A percentile compares a stretch with the other conserved stretches of the same genome.
These are phyloP conservation scores for Pachyuromys duprasi DNA, from an alignment of 2,797 vertebrate species.

Conservation along the genomic window DNA sequence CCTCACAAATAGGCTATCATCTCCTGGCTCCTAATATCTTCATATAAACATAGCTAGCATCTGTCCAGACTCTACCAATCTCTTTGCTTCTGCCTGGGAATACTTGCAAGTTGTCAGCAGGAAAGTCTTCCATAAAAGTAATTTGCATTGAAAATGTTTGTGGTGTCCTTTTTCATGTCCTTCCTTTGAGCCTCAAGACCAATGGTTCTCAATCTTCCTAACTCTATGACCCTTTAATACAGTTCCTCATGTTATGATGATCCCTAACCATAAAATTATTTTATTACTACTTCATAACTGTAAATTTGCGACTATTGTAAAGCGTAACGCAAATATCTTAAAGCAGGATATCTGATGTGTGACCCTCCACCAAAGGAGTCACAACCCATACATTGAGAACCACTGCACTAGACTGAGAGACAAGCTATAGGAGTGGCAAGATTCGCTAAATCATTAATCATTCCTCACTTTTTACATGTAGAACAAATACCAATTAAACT, in stretches of 20 bases:
- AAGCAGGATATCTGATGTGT: background rate
- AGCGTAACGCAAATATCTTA: background rate
- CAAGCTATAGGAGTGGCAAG: background rate
- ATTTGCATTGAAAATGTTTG: slow-evolving; percentile 42
- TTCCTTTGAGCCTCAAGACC: background rate
- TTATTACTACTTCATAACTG: background rate
- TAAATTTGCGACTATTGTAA: background rate
- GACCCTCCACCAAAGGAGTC: background rate
- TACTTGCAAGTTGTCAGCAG: slow-evolving; percentile 9
- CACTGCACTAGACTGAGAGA: background rate
- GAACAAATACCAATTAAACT: slow-evolving; percentile 7
- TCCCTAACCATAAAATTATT: background rate
- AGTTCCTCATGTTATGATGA: background rate
- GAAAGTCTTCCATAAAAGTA: slow-evolving; percentile 24
- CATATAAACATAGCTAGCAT: background rate
- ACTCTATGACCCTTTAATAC: background rate
- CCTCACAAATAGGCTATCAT: background rate
- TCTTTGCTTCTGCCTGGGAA: background rate
- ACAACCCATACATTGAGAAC: background rate
- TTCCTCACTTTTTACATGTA: slow-evolving; percentile 13
- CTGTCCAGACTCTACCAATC: background rate
- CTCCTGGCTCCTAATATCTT: background rate
- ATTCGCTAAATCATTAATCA: slow-evolving; percentile 15
- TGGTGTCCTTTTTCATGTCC: background rate
- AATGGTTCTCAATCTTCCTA: background rate